These are phyloP conservation scores for Hippocampus guttulatus DNA, from an alignment of 2,113 vertebrate genomes.

Conservation along the genomic window DNA sequence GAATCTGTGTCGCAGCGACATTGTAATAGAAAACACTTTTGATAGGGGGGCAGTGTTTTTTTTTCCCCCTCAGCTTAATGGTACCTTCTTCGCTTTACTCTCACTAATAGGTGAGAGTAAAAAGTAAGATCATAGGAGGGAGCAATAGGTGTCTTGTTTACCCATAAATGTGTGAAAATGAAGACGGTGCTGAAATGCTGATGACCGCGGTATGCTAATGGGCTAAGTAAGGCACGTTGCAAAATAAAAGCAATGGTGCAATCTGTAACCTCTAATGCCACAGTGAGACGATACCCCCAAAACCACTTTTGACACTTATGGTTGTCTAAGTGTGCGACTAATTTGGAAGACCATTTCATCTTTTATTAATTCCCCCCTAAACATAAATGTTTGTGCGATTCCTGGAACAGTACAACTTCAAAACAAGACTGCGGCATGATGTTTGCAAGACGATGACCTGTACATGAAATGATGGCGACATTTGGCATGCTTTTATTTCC, in stretches of 20 bases:
- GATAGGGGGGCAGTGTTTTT: too few species aligned
- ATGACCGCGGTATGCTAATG: slow-evolving; percentile 44
- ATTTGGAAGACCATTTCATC: slow-evolving; percentile 29
- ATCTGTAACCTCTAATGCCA: slow-evolving; percentile 37
- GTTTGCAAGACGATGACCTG: background rate
- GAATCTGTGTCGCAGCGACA: too few species aligned
- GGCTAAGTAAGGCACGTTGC: slow-evolving; percentile 7
- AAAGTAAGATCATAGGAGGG: slow-evolving; percentile 2
- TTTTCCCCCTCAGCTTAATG: background rate
- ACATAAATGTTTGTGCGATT: slow-evolving; percentile 21
- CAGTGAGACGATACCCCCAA: slow-evolving; percentile 19
- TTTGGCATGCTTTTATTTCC: background rate
- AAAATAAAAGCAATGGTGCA: slow-evolving; percentile 30
- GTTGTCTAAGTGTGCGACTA: slow-evolving; percentile 23
- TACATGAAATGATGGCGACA: background rate
- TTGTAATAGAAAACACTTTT: too few species aligned
- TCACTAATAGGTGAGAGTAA: background rate
- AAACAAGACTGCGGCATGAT: background rate
- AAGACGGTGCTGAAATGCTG: slow-evolving; percentile 25
- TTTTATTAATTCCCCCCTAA: slow-evolving; percentile 22
- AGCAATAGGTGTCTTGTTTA: slow-evolving; percentile 17
- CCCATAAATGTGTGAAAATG: slow-evolving; percentile 33
- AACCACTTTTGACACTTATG: slow-evolving; percentile 34
- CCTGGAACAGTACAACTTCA: background rate
- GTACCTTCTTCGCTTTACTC: background rate